phyloP scores from a whole-genome alignment of 1,140 invertebrate genomes.

The Zaprionus vittiger region DNA sequence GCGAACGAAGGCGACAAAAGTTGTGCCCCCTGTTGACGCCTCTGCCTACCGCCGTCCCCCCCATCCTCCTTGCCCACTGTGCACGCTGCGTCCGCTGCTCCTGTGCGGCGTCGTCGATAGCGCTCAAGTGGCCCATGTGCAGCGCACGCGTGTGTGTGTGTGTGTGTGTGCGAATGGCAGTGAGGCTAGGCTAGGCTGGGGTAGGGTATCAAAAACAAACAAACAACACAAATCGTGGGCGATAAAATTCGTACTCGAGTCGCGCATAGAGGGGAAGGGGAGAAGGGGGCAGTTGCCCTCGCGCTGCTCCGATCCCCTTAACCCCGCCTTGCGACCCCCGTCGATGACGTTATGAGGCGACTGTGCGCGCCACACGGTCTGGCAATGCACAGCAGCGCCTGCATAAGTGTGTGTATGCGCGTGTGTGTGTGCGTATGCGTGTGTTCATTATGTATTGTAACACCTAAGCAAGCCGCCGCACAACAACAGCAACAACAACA shows the following conservation, averaged over 20 bases:
- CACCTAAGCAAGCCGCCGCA: constrained; percentile 70
- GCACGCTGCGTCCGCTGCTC: neutral
- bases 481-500: constrained; percentile 44
- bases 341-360: constrained; percentile 66
- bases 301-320: constrained; percentile 4
- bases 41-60: neutral
- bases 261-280: constrained; percentile 2
- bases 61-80: neutral
- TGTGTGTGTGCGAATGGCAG: constrained; percentile 34
- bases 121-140: constrained; percentile 47
- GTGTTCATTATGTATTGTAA: constrained; percentile 71
- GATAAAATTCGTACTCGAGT: constrained; percentile 72
- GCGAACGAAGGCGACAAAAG: constrained; percentile 29
- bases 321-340: neutral
- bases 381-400: constrained; percentile 55
- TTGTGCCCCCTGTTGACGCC: constrained; percentile 8
- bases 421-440: constrained; percentile 26
- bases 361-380: constrained; percentile 72
- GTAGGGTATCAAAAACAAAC: constrained; percentile 72
- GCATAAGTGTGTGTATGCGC: constrained; percentile 18
- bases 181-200: constrained; percentile 39
- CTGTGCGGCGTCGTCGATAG: constrained; percentile 13
- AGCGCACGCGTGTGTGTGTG: constrained; percentile 23
- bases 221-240: constrained; percentile 69
- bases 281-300: neutral